Evolutionary conservation across 2,888 invertebrate species (phyloP), one percentile per base, ranked within the genome.

Genomic region (Herminia tarsipennalis): DNA sequence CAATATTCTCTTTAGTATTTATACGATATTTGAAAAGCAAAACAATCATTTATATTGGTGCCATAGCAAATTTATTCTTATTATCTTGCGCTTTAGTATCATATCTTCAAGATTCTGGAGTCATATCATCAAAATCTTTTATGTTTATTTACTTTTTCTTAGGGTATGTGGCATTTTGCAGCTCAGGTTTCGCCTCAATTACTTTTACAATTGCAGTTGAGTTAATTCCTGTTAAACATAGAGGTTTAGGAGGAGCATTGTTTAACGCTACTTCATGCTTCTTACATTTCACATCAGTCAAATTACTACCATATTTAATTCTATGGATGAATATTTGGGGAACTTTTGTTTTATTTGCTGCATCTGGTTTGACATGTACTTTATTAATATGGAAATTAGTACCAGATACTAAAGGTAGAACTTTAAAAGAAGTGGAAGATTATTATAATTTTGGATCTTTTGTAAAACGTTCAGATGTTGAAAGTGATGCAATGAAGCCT

Each of bases 201-300:
- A 50, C 43, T 2, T 62, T 30, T 37, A 33, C 50, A 3, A 21
- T 65, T 21, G 37, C 59, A 10, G 50, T 51, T 4, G 66, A 66
- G 18, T 41, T 66, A 0, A 63, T 66, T 41, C 66, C 65, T 4
- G 66, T 65, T 3, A 66, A 66, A 34, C 55, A 66, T 22, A 53
- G 55, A 36, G 66, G 63, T 0, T n/a, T 66, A 3, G 57, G 66
- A 1, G 66, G 66, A 0, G 14, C 42, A 0, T 30, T 63, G 5
- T 66, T 47, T 6, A 49, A 41, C 27, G 39, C 57, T 13, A 25
- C 37, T 8, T 46, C 57, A 1, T 60, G 63, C 9, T 34, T 56
- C 3, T 32, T 51, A 2, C 44, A 51, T 48, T 38, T 20, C 12
- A 29, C 6, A 0, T 46, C 60, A 5, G 39, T 57, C 0, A 66